Conservation (phyloP, 2,113 vertebrate species). For the Acinonyx jubatus region DNA sequence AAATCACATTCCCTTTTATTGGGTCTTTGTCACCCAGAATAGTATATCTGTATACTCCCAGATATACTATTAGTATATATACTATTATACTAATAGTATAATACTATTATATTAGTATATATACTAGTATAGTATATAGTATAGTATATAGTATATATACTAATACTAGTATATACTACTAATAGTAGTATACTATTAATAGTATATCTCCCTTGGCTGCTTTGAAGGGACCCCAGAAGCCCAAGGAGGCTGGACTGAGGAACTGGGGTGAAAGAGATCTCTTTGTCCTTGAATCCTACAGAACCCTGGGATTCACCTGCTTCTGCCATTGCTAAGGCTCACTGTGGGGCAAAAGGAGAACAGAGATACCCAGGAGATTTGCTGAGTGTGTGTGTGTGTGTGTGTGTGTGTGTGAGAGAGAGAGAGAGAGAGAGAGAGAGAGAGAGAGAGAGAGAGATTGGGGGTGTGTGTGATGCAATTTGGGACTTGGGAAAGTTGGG, state of each 20-base stretch:
- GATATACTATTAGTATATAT: no score
- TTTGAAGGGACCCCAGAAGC: background rate
- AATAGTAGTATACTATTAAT: no score
- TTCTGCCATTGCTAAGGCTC: background rate
- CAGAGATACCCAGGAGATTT: background rate
- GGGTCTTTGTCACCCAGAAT: background rate
- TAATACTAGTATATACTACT: no score
- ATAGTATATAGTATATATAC: no score
- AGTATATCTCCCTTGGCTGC: background rate
- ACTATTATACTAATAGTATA: no score
- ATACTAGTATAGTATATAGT: no score
- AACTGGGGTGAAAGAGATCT: background rate
- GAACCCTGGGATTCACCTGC: background rate
- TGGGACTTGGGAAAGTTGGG: background rate
- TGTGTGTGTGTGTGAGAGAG: background rate
- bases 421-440: background rate
- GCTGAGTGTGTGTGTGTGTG: background rate
- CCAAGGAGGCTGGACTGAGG: background rate
- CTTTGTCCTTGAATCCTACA: constrained; percentile 32
- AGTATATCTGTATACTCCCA: background rate
- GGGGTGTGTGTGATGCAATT: background rate
- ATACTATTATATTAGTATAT: no score
- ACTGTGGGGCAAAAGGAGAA: background rate
- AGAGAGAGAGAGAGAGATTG: background rate
- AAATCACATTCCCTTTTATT: background rate